These are phyloP conservation scores for Hedya salicella DNA, from an alignment of 2,888 invertebrate species.

Conservation along the genomic window DNA sequence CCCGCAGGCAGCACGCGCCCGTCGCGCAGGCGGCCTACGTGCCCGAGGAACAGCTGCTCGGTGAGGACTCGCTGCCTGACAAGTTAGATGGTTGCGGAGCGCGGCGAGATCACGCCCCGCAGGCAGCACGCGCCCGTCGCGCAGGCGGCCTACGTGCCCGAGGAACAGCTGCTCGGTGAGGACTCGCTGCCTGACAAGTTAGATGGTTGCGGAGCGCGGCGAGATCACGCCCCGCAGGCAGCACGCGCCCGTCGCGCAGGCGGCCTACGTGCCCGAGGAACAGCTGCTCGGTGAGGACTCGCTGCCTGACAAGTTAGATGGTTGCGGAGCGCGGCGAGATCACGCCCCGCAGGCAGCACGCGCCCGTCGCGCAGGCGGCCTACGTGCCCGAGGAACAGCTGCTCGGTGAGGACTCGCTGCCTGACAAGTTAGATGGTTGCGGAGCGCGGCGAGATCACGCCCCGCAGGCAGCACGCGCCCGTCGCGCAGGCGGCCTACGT, in stretches of 20 bases:
- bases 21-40: conserved; percentile 85
- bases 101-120: conserved; percentile 87
- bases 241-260: conserved; percentile 82
- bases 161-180: conserved; percentile 88
- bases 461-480: too few species aligned
- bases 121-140: too few species aligned
- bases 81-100: conserved; percentile 64
- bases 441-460: conserved; percentile 90
- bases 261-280: conserved; percentile 96
- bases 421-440: too few species aligned
- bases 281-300: conserved; percentile 84
- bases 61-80: too few species aligned
- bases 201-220: too few species aligned
- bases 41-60: conserved; percentile 86
- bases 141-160: conserved; percentile 91
- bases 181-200: too few species aligned
- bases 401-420: conserved; percentile 86
- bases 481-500: conserved; percentile 86
- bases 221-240: conserved; percentile 88
- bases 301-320: too few species aligned
- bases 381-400: conserved; percentile 92
- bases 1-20: conserved; percentile 85
- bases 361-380: conserved; percentile 69
- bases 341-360: conserved; percentile 5
- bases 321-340: conserved; percentile 96